Conservation (phyloP, 2,888 invertebrate genomes). For the Carabus problematicus region DNA sequence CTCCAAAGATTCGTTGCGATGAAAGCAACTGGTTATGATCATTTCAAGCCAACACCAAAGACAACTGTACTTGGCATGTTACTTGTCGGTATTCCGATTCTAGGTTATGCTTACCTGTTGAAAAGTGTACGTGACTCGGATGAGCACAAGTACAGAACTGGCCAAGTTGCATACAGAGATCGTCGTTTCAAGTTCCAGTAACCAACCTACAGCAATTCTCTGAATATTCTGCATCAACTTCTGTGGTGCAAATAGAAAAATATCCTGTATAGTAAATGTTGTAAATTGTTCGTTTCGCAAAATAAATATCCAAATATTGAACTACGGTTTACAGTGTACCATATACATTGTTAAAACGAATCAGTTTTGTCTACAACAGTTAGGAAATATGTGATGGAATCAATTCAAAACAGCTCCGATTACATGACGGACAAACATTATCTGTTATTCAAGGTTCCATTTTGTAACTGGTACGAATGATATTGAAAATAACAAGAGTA, state of each 20-base stretch:
- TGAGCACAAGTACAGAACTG: conserved; percentile 70
- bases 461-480: no score
- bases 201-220: no score
- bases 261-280: not conserved
- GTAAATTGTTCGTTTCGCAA: conserved; percentile 1
- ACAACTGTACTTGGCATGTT: conserved; percentile 63
- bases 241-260: conserved; percentile 3
- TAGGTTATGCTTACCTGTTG: conserved; percentile 62
- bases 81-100: conserved; percentile 65
- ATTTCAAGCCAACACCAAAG: conserved; percentile 71
- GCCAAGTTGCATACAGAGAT: conserved; percentile 78
- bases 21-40: conserved; percentile 69
- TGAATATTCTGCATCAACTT: not conserved
- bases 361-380: no score
- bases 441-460: no score
- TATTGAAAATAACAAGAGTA: no score
- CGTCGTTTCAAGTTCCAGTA: conserved; percentile 69
- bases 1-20: conserved; percentile 77
- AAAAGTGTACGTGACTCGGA: conserved; percentile 62
- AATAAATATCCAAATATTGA: no score
- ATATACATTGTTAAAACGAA: no score
- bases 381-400: no score
- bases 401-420: no score
- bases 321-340: no score
- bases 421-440: no score